phyloP scores from a whole-genome alignment of 2,113 vertebrate species.

The Leptobrachium ailaonicum region DNA sequence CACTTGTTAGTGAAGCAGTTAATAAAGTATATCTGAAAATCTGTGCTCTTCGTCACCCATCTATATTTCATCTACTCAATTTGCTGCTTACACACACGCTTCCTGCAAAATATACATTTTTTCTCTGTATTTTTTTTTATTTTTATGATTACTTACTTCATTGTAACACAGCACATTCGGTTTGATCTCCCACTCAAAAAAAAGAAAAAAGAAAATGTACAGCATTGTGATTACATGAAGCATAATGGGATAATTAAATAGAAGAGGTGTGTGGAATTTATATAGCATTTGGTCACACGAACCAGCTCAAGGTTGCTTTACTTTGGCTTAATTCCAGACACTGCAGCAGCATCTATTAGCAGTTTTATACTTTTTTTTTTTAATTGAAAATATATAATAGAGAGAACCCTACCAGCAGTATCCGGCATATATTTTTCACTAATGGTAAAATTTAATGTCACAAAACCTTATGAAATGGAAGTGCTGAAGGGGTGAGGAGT shows the following conservation, averaged over 20 bases:
- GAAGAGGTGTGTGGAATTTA: slow-evolving; percentile 50
- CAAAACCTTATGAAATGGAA: not conserved
- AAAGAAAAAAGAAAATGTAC: slow-evolving; percentile 53
- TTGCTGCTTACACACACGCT: not conserved
- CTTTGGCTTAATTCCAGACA: slow-evolving; percentile 47
- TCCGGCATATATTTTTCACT: slow-evolving; percentile 42
- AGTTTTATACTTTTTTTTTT: slow-evolving; percentile 31
- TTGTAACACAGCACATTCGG: slow-evolving; percentile 31
- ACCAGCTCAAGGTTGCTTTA: slow-evolving; percentile 49
- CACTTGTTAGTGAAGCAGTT: no score
- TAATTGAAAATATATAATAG: slow-evolving; percentile 45
- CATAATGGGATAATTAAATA: slow-evolving; percentile 47
- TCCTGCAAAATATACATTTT: not conserved
- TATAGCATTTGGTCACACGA: slow-evolving; percentile 38
- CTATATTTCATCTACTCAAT: no score
- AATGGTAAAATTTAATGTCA: slow-evolving; percentile 32
- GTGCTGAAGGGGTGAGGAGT: not conserved
- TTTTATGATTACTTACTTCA: slow-evolving; percentile 49
- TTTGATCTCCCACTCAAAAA: slow-evolving; percentile 56
- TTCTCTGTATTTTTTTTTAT: not conserved
- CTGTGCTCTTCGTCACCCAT: no score
- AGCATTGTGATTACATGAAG: slow-evolving; percentile 49
- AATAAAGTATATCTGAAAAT: no score
- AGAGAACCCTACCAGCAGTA: slow-evolving; percentile 17
- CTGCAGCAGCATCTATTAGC: slow-evolving; percentile 51